Conservation (phyloP, 2,888 invertebrate species). For the Drosophila neotestacea region DNA sequence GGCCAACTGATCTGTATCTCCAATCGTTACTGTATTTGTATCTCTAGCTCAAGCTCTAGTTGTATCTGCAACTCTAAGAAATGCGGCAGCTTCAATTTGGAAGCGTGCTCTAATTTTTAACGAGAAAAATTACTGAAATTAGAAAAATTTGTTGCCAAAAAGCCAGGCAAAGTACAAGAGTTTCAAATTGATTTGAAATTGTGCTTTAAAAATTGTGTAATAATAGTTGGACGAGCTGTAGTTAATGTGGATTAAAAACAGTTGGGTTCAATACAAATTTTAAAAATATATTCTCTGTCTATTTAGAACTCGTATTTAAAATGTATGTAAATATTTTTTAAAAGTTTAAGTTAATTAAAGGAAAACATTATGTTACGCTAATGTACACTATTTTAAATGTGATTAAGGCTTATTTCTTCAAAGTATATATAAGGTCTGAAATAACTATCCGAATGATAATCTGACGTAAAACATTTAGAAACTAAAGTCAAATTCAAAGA, state of each 20-base stretch:
- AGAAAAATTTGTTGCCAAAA: slow-evolving; percentile 56
- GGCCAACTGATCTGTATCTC: slow-evolving; percentile 24
- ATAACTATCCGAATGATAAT: too few relatives aligned
- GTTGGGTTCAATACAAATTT: not conserved
- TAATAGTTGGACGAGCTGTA: slow-evolving; percentile 5
- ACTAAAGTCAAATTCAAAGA: too few relatives aligned
- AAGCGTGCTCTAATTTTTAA: slow-evolving; percentile 63
- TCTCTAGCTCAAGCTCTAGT: slow-evolving; percentile 9
- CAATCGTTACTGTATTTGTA: slow-evolving; percentile 9
- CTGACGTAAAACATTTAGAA: too few relatives aligned
- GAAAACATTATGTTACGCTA: too few relatives aligned
- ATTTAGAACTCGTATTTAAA: too few relatives aligned
- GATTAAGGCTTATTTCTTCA: too few relatives aligned
- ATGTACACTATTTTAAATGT: too few relatives aligned
- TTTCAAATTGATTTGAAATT: slow-evolving; percentile 68
- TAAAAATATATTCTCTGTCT: too few relatives aligned
- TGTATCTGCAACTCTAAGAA: slow-evolving; percentile 38
- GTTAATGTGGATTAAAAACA: not conserved
- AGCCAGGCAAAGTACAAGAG: slow-evolving; percentile 55
- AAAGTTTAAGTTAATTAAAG: too few relatives aligned
- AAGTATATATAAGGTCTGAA: too few relatives aligned
- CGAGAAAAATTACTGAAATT: slow-evolving; percentile 61
- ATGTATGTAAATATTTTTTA: too few relatives aligned
- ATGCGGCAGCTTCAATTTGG: slow-evolving; percentile 66
- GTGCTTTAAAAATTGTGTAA: slow-evolving; percentile 55